Conservation (phyloP, 2,113 vertebrate species). For the Oriolus oriolus region DNA sequence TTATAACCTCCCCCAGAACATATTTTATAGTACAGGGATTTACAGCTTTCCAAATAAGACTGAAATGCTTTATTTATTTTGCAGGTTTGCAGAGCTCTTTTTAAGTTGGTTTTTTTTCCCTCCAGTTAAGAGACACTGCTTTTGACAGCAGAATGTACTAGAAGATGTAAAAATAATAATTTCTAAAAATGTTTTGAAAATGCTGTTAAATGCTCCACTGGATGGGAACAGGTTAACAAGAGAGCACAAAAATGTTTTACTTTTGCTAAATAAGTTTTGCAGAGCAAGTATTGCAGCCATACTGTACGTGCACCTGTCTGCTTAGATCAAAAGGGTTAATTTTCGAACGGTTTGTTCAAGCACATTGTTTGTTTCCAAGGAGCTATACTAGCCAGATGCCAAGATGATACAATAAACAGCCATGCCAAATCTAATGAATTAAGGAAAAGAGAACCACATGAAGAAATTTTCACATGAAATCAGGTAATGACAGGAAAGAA, state of each 20-base stretch:
- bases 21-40: not conserved
- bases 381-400: slow-evolving; percentile 66
- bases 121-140: not conserved
- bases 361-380: slow-evolving; percentile 42
- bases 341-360: not conserved
- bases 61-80: not conserved
- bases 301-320: not conserved
- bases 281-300: not conserved
- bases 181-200: not conserved
- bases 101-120: fast-evolving
- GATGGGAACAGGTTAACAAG: not conserved
- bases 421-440: slow-evolving; percentile 67
- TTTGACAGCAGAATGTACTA: not conserved
- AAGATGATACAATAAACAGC: slow-evolving; percentile 64
- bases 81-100: not conserved
- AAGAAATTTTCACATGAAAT: slow-evolving; percentile 63
- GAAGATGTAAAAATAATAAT: not conserved
- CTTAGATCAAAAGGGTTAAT: slow-evolving; percentile 44
- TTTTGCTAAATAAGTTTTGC: not conserved
- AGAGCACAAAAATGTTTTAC: not conserved
- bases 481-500: slow-evolving; percentile 67
- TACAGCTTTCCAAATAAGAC: not conserved
- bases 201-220: not conserved
- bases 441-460: slow-evolving; percentile 43
- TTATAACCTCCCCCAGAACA: not conserved